Evolutionary conservation across 2,797 vertebrate genomes (phyloP).

Genomic region (Synanceia verrucosa): DNA sequence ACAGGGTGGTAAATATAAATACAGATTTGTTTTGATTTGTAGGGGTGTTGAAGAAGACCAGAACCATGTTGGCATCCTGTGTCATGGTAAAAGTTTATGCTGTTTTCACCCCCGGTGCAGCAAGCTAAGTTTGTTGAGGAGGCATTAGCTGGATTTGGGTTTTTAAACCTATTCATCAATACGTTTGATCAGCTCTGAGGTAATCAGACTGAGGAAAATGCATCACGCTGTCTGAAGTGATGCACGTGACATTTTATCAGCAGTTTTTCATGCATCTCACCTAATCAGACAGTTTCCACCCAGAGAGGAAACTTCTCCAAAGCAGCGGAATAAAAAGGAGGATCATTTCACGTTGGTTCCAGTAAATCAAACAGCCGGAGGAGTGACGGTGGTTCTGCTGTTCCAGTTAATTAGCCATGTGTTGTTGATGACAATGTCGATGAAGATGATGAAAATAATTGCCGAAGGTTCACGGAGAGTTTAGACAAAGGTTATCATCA

Average conservation of each 20-base stretch:
- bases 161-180: background rate
- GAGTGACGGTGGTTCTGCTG: conserved; percentile 38
- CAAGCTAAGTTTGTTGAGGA: no score
- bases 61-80: no score
- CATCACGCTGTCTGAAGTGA: background rate
- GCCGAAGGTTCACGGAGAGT: conserved; percentile 61
- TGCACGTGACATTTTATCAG: background rate
- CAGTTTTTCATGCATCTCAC: background rate
- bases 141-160: no score
- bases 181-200: background rate
- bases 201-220: background rate
- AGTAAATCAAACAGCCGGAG: conserved; percentile 24
- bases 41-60: no score
- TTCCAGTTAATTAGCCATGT: conserved; percentile 60
- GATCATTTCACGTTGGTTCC: conserved; percentile 15
- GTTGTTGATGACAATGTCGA: conserved; percentile 56
- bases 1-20: background rate
- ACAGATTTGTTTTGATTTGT: no score
- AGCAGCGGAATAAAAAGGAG: conserved; percentile 13
- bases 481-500: conserved; percentile 75
- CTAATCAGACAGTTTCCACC: background rate
- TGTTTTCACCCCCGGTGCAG: no score
- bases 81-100: no score
- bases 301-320: conserved; percentile 15
- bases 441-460: conserved; percentile 65